These are phyloP conservation scores for Rallus limicola DNA, from an alignment of 2,113 vertebrate species.

Conservation along the genomic window DNA sequence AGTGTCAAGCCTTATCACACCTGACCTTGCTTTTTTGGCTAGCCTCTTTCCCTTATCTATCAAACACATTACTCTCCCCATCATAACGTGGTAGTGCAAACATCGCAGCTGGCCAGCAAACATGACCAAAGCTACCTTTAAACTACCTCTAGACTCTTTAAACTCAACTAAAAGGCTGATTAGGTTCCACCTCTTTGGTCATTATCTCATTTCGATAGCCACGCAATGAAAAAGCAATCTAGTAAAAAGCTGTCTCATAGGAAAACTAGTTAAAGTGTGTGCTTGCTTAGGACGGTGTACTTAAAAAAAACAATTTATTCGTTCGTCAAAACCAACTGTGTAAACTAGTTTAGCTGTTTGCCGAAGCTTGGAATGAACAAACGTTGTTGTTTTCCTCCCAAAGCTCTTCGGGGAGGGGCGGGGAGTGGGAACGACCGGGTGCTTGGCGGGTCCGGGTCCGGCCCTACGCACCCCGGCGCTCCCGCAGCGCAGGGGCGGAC, in stretches of 20 bases:
- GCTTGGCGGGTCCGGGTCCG: not conserved
- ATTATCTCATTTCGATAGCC: slow-evolving; percentile 83
- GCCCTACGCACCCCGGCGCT: not conserved
- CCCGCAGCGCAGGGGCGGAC: not conserved
- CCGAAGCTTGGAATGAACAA: slow-evolving; percentile 64
- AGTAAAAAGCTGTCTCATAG: slow-evolving; percentile 73
- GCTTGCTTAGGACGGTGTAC: slow-evolving; percentile 69
- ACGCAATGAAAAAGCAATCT: slow-evolving; percentile 80
- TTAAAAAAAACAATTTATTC: slow-evolving; percentile 70
- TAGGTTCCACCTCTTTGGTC: slow-evolving; percentile 76
- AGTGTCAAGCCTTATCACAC: slow-evolving; percentile 80
- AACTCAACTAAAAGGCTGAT: slow-evolving; percentile 79
- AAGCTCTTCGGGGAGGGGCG: not conserved
- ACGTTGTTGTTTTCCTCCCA: slow-evolving; percentile 29
- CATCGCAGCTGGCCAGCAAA: slow-evolving; percentile 71
- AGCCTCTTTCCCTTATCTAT: slow-evolving; percentile 77
- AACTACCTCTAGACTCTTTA: slow-evolving; percentile 76
- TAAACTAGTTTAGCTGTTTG: slow-evolving; percentile 75
- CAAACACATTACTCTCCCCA: slow-evolving; percentile 83
- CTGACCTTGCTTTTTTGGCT: slow-evolving; percentile 78
- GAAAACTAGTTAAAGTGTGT: slow-evolving; percentile 71
- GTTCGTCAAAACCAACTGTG: slow-evolving; percentile 59
- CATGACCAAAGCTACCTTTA: slow-evolving; percentile 77
- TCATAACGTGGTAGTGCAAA: slow-evolving; percentile 81
- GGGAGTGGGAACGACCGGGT: not conserved